Conservation (phyloP, 2,113 vertebrate genomes). For the Ailuropoda melanoleuca region DNA sequence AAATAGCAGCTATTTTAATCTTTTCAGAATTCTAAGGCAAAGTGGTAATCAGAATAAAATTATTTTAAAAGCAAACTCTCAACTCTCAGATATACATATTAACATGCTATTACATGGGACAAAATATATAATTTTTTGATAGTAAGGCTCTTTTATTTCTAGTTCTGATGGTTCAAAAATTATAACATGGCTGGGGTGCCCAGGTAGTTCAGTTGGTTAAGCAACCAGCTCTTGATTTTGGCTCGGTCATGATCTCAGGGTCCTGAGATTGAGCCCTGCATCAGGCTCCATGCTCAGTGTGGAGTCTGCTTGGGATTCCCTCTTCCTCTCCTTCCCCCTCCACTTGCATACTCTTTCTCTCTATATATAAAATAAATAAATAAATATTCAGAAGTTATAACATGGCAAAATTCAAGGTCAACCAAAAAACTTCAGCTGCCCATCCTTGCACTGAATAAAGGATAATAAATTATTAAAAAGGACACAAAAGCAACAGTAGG, state of each 20-base stretch:
- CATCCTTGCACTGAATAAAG: background rate
- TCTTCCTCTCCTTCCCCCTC: background rate
- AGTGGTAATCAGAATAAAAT: background rate
- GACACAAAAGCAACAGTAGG: background rate
- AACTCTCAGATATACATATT: background rate
- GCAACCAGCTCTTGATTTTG: background rate
- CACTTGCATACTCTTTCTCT: background rate
- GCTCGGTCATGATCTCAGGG: background rate
- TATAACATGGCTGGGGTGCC: background rate
- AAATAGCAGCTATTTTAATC: background rate
- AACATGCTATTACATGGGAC: background rate
- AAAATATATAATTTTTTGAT: background rate
- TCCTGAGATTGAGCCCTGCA: background rate
- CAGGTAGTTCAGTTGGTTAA: background rate
- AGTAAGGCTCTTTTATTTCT: background rate
- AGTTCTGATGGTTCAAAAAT: background rate
- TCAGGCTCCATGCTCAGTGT: background rate
- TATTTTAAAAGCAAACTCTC: background rate
- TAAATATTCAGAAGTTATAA: background rate
- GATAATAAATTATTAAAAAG: background rate
- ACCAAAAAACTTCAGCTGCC: background rate
- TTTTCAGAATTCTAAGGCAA: background rate
- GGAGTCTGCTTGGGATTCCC: background rate
- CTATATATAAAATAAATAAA: background rate
- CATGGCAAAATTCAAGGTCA: background rate